These are phyloP conservation scores for Ondatra zibethicus DNA, from an alignment of 2,113 vertebrate species.

Conservation along the genomic window DNA sequence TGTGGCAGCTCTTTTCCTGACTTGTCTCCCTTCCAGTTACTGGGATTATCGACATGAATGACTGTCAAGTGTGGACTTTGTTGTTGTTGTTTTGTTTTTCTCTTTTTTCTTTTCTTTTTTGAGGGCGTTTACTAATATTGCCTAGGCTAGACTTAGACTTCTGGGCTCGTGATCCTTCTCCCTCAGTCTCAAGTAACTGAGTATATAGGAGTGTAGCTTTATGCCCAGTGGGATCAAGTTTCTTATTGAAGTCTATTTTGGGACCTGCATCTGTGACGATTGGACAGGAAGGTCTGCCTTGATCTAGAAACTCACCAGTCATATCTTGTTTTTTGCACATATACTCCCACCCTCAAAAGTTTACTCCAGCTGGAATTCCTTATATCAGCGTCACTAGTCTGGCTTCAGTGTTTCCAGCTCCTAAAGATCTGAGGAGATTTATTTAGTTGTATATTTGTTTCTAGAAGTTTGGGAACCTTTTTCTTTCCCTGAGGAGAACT, in stretches of 20 bases:
- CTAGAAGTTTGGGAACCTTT: constrained; percentile 11
- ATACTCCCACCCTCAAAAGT: fast-evolving
- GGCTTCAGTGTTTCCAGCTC: background rate
- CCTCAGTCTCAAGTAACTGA: background rate
- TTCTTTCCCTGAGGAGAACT: background rate
- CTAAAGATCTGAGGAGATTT: constrained; percentile 19
- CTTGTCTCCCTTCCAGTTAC: background rate
- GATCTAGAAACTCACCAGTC: background rate
- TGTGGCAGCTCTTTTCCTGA: background rate
- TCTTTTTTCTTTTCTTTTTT: background rate
- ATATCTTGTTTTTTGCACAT: background rate
- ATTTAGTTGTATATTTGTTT: constrained; percentile 19
- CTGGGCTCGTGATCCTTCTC: background rate
- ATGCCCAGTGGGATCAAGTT: background rate
- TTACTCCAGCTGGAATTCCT: background rate
- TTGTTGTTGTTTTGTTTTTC: background rate
- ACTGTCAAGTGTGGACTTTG: background rate
- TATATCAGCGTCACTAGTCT: background rate
- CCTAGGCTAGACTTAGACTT: background rate
- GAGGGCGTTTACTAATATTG: background rate
- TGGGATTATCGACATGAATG: background rate
- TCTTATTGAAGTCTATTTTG: background rate
- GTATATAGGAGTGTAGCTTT: background rate
- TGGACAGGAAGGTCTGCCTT: constrained; percentile 29
- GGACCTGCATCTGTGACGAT: background rate